A percentile compares a stretch with the other conserved stretches of the same genome.
phyloP scores from a whole-genome alignment of 2,888 invertebrate species.

The Sesamia inferens region DNA sequence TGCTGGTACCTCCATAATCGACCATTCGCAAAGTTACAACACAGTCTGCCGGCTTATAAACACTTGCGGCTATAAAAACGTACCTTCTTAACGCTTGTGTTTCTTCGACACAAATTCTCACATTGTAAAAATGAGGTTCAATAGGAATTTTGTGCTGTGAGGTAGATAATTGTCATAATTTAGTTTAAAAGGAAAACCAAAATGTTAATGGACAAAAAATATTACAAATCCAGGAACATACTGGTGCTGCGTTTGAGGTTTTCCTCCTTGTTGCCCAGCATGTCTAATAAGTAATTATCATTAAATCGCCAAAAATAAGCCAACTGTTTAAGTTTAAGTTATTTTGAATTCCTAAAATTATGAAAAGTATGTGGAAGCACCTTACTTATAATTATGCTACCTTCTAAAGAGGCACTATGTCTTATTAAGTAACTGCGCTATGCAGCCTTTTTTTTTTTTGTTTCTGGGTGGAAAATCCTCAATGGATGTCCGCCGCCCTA shows the following conservation, averaged over 20 bases:
- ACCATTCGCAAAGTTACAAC: conserved; percentile 40
- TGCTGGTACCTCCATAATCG: conserved; percentile 51
- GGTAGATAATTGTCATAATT: neutral
- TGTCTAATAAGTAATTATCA: conserved; percentile 27
- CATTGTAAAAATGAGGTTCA: neutral
- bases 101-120: neutral
- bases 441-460: too few relatives aligned
- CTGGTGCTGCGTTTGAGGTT: conserved; percentile 16
- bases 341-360: conserved; percentile 1
- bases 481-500: too few relatives aligned
- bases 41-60: conserved; percentile 24
- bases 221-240: neutral
- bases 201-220: conserved; percentile 39
- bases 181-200: conserved; percentile 35
- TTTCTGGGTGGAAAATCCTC: too few relatives aligned
- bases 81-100: neutral
- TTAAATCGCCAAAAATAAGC: conserved; percentile 3
- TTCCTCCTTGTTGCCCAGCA: conserved; percentile 23
- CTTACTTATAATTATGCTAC: neutral
- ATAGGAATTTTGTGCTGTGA: neutral
- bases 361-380: neutral
- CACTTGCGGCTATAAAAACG: conserved; percentile 9
- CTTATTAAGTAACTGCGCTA: neutral
- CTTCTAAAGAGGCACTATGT: neutral
- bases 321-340: neutral